A percentile compares a stretch with the other conserved stretches of the same genome.
These are phyloP conservation scores for Ochotona curzoniae DNA, from an alignment of 2,113 vertebrate genomes.

Conservation along the genomic window DNA sequence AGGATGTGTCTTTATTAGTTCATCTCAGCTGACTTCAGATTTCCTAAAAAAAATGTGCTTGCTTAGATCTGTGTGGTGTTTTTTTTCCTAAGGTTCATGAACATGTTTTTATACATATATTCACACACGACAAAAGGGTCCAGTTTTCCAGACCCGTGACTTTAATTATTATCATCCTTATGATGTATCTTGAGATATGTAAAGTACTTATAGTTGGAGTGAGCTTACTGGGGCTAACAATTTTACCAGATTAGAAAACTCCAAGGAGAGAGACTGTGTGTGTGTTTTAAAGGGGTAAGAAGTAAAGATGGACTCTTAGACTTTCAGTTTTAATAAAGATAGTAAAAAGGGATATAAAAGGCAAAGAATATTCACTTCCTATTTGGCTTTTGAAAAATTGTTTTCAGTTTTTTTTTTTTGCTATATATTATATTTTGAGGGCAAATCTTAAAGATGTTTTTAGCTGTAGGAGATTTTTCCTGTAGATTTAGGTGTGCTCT, in stretches of 20 bases:
- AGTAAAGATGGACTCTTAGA: not conserved
- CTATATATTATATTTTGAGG: not conserved
- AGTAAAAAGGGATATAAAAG: slow-evolving; percentile 31
- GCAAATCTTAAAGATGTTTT: slow-evolving; percentile 60
- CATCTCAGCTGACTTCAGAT: not conserved
- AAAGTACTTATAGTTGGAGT: not conserved
- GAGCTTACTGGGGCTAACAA: not conserved
- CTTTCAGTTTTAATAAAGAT: slow-evolving; percentile 40
- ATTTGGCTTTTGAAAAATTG: slow-evolving; percentile 48
- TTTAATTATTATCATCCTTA: slow-evolving; percentile 22
- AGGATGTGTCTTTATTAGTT: not conserved
- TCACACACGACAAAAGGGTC: not conserved
- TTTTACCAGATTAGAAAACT: slow-evolving; percentile 25
- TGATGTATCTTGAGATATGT: slow-evolving; percentile 37
- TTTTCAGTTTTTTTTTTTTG: slow-evolving; percentile 49
- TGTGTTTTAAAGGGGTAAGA: not conserved
- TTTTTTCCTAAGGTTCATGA: not conserved
- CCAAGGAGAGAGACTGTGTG: not conserved
- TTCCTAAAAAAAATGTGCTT: not conserved
- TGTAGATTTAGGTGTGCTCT: slow-evolving; percentile 11
- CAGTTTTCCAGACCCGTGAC: slow-evolving; percentile 3
- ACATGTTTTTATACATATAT: not conserved
- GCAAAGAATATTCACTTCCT: not conserved
- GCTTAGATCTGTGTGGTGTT: not conserved
- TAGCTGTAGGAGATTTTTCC: not conserved